Evolutionary conservation across 2,797 vertebrate species (phyloP).

Genomic region (Paramormyrops hopkinsi): DNA sequence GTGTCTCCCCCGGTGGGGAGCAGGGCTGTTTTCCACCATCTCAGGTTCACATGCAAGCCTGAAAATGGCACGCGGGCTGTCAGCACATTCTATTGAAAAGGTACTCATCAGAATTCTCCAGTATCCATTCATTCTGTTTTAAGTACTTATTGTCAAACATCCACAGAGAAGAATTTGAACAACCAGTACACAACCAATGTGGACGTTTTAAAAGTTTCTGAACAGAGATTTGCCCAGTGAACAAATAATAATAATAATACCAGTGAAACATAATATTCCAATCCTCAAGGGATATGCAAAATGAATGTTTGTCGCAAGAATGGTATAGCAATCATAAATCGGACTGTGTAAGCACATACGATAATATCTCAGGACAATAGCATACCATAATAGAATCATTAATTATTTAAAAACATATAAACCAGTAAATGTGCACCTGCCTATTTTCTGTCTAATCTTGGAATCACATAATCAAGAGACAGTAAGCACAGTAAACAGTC

Average conservation of each 20-base stretch:
- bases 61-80: background rate
- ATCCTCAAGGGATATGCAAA: background rate
- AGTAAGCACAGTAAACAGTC: background rate
- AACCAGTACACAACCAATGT: background rate
- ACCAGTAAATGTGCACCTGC: background rate
- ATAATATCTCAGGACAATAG: background rate
- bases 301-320: background rate
- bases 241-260: background rate
- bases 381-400: background rate
- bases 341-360: background rate
- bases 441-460: background rate
- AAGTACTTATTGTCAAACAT: background rate
- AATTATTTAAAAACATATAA: background rate
- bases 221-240: background rate
- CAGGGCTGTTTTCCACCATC: background rate
- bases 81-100: background rate
- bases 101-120: background rate
- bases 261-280: background rate
- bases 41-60: background rate
- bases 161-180: background rate
- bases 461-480: background rate
- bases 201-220: background rate
- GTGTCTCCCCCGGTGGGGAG: background rate
- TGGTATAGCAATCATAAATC: background rate
- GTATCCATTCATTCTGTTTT: background rate